Percentiles rank a stretch among this genome's conserved stretches.
Conservation (phyloP, 2,797 vertebrate genomes). For the Poecile montanus region DNA sequence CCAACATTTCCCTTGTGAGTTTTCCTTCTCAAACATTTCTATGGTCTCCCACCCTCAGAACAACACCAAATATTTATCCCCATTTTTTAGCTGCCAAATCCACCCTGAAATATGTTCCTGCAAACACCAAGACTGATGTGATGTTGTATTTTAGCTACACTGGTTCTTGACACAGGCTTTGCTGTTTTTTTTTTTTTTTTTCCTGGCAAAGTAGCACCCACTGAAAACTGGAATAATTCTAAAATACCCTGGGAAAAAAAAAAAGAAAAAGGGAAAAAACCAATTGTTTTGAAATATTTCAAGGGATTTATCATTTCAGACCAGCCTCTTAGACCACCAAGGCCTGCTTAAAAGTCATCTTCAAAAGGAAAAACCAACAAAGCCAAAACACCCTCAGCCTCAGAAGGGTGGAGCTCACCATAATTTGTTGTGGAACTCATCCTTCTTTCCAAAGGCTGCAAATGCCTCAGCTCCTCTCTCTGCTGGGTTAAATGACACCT, state of each 20-base stretch:
- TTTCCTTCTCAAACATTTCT: background rate
- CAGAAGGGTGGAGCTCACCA: background rate
- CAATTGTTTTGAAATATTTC: background rate
- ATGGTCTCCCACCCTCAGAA: background rate
- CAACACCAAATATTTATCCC: background rate
- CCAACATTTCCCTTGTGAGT: background rate
- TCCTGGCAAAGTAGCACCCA: background rate
- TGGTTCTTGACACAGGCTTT: background rate
- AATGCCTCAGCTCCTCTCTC: fast-evolving
- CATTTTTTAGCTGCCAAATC: background rate
- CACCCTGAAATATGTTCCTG: background rate
- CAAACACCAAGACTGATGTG: background rate
- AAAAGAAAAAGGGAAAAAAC: fast-evolving
- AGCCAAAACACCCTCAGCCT: background rate
- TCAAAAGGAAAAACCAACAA: background rate
- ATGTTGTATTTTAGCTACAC: background rate
- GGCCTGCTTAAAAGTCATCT: background rate
- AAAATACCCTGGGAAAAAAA: background rate
- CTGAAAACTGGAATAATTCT: background rate
- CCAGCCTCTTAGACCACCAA: background rate
- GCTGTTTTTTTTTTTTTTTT: background rate
- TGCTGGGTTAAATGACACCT: background rate
- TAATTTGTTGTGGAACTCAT: background rate
- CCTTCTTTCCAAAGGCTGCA: background rate
- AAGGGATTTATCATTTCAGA: background rate